Conservation (phyloP, 2,113 vertebrate species). For the Oncorhynchus masou region DNA sequence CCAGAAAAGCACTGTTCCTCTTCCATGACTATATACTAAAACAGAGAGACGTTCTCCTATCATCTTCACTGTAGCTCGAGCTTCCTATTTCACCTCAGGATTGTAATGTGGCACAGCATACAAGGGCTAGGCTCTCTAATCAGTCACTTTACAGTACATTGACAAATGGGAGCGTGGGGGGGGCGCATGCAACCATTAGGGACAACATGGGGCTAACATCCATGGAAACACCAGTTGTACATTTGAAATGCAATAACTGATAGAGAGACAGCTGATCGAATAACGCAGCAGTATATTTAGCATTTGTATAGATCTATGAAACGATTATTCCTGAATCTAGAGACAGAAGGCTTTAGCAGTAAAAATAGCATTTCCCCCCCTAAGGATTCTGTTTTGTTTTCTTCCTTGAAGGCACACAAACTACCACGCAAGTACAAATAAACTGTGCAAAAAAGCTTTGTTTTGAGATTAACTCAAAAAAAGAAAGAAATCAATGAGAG, state of each 20-base stretch:
- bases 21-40: no score
- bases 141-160: neutral
- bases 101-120: neutral
- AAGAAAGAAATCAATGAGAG: slow-evolving; percentile 16
- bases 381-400: slow-evolving; percentile 34
- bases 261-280: slow-evolving; percentile 17
- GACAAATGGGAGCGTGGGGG: neutral
- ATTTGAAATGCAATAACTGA: neutral
- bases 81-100: neutral
- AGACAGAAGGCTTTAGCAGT: slow-evolving; percentile 37
- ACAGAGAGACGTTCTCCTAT: neutral
- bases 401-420: slow-evolving; percentile 72
- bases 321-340: slow-evolving; percentile 43
- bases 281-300: slow-evolving; percentile 54
- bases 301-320: slow-evolving; percentile 28
- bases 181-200: neutral
- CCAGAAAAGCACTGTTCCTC: no score
- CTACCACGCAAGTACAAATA: slow-evolving; percentile 56
- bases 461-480: slow-evolving; percentile 20
- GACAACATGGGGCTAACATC: neutral
- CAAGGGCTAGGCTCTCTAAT: neutral
- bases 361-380: slow-evolving; percentile 38
- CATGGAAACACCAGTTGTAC: neutral
- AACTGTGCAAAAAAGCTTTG: slow-evolving; percentile 71
- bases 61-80: neutral